Percentiles rank a stretch among this genome's conserved stretches.
Conservation (phyloP, 1,140 invertebrate species). For the Tribolium madens region DNA sequence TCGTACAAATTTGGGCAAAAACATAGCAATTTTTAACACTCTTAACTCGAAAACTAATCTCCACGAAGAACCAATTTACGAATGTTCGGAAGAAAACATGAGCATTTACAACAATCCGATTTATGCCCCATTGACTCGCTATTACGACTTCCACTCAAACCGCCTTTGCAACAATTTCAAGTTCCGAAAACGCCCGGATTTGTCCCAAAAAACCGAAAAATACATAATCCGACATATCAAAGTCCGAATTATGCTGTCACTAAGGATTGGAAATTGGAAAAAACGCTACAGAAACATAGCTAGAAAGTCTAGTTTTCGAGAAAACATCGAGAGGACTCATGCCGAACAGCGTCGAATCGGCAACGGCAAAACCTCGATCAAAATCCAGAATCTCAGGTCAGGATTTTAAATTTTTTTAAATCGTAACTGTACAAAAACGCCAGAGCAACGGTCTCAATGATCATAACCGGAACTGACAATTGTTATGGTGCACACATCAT, state of each 20-base stretch:
- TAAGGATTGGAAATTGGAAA: conserved; percentile 56
- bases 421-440: background rate
- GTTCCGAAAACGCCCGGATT: background rate
- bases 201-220: conserved; percentile 59
- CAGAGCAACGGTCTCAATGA: background rate
- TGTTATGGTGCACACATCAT: background rate
- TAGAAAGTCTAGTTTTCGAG: conserved; percentile 7
- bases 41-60: conserved; percentile 60
- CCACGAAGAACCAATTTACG: conserved; percentile 62
- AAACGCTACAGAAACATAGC: conserved; percentile 37
- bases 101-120: conserved; percentile 63
- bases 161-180: conserved; percentile 2
- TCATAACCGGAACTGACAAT: background rate
- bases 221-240: conserved; percentile 63
- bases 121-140: conserved; percentile 50
- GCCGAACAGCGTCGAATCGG: conserved; percentile 63
- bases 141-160: conserved; percentile 54
- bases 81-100: conserved; percentile 62
- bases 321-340: conserved; percentile 54
- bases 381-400: conserved; percentile 65
- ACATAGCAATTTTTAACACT: conserved; percentile 58
- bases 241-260: conserved; percentile 62
- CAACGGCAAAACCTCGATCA: conserved; percentile 61
- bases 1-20: conserved; percentile 53
- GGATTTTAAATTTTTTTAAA: background rate